These are phyloP conservation scores for Mormyrus proboscirostris DNA, from an alignment of 2,797 vertebrate genomes.

Conservation along the genomic window DNA sequence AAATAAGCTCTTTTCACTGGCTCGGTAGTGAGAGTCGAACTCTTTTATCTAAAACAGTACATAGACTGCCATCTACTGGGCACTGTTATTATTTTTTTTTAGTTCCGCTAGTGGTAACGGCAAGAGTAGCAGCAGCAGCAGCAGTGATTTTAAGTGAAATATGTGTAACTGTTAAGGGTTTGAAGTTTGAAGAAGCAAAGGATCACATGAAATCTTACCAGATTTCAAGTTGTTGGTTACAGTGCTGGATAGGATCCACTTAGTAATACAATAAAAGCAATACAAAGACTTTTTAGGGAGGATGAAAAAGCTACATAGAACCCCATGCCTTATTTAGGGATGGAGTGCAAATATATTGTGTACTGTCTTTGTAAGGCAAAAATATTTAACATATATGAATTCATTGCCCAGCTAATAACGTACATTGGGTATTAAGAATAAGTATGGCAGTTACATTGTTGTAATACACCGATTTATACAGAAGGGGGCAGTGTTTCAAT, in stretches of 20 bases:
- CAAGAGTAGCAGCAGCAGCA: slow-evolving; percentile 18
- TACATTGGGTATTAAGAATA: background rate
- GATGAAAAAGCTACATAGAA: background rate
- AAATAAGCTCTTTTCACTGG: background rate
- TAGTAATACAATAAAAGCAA: background rate
- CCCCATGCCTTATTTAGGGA: background rate
- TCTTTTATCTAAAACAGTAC: background rate
- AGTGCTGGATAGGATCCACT: background rate
- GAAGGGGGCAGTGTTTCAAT: background rate
- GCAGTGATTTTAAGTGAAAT: background rate
- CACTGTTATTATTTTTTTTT: slow-evolving; percentile 30
- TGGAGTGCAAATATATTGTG: background rate
- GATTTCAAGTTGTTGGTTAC: background rate
- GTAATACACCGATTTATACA: background rate
- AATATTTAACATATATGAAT: background rate
- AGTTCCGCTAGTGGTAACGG: background rate
- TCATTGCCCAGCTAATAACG: background rate
- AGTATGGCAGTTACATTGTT: background rate
- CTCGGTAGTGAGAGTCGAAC: background rate
- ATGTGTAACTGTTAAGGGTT: background rate
- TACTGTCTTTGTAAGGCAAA: background rate
- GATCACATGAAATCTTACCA: background rate
- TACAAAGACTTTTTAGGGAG: background rate
- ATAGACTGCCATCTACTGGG: slow-evolving; percentile 65
- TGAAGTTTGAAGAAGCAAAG: background rate